Conservation (phyloP, 2,888 invertebrate genomes). For the Xylocampa areola region DNA sequence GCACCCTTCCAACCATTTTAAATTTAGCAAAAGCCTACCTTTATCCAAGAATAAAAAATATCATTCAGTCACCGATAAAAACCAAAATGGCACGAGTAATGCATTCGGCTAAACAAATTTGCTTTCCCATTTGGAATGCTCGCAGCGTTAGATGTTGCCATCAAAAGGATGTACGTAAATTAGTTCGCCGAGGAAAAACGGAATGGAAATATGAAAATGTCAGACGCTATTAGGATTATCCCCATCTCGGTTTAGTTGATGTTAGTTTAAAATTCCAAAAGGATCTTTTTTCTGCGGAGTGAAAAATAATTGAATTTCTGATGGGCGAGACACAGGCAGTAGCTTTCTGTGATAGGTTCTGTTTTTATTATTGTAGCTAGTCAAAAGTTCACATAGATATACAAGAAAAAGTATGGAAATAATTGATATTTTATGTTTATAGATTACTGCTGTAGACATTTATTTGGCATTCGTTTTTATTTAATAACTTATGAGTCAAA, state of each 20-base stretch:
- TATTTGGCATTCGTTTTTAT: too few relatives aligned
- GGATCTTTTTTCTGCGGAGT: slow-evolving; percentile 29
- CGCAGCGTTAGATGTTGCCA: slow-evolving; percentile 45
- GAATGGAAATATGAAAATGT: slow-evolving; percentile 56
- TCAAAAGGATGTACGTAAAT: slow-evolving; percentile 59
- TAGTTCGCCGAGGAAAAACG: slow-evolving; percentile 56
- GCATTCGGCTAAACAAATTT: slow-evolving; percentile 63
- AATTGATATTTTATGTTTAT: background rate
- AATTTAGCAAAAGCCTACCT: slow-evolving; percentile 18
- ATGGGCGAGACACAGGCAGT: slow-evolving; percentile 11
- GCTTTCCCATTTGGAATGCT: slow-evolving; percentile 55
- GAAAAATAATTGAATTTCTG: slow-evolving; percentile 46
- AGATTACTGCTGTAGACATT: background rate
- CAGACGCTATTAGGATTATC: slow-evolving; percentile 55
- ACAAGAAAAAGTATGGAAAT: background rate
- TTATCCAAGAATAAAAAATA: slow-evolving; percentile 26
- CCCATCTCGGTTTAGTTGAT: slow-evolving; percentile 49
- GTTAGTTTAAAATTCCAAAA: slow-evolving; percentile 52
- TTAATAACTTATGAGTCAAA: too few relatives aligned
- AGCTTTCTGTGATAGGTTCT: slow-evolving; percentile 8
- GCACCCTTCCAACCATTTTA: slow-evolving; percentile 10
- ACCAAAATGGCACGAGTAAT: slow-evolving; percentile 63
- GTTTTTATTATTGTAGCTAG: slow-evolving; percentile 9
- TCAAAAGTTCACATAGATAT: background rate
- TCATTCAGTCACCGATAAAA: slow-evolving; percentile 34